Percentiles rank a stretch among this genome's conserved stretches.
These are phyloP conservation scores for Bradysia coprophila DNA, from an alignment of 1,140 invertebrate species.

Conservation along the genomic window DNA sequence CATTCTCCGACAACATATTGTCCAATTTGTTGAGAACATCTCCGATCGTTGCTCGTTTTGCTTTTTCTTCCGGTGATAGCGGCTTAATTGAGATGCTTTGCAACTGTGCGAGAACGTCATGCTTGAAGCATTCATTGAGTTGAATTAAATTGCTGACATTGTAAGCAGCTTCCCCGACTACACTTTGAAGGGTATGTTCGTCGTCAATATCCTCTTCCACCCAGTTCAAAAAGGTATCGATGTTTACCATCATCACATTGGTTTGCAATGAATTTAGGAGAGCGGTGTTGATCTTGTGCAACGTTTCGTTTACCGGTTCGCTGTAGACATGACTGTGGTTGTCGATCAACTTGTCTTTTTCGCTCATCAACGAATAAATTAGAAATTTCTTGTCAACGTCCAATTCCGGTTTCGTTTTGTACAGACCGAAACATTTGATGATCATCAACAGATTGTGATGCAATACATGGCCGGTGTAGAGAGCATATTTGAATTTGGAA, in stretches of 20 bases:
- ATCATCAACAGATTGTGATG: conserved; percentile 7
- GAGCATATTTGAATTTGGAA: conserved; percentile 5
- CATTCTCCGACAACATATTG: conserved; percentile 1
- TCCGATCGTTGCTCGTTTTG: conserved; percentile 8
- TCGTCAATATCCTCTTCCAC: conserved; percentile 9
- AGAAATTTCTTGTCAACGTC: background rate
- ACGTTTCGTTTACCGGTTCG: conserved; percentile 3
- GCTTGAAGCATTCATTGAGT: conserved; percentile 4
- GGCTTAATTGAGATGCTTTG: conserved; percentile 8
- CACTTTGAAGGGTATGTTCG: conserved; percentile 8
- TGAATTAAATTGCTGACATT: conserved; percentile 5
- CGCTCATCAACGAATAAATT: background rate
- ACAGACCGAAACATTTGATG: conserved; percentile 6
- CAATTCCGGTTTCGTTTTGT: conserved; percentile 1
- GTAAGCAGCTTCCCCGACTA: conserved; percentile 7
- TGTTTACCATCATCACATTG: conserved; percentile 9
- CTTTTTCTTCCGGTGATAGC: conserved; percentile 7
- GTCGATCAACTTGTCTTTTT: background rate
- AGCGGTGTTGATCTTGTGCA: conserved; percentile 5
- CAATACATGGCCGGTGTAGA: conserved; percentile 7
- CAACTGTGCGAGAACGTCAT: conserved; percentile 9
- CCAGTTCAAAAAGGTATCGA: conserved; percentile 15
- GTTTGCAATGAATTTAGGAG: conserved; percentile 13
- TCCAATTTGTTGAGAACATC: conserved; percentile 12
- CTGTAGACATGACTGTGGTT: conserved; percentile 1